Evolutionary conservation across 1,140 invertebrate species (phyloP), one percentile per base, ranked within the genome.

Genomic region (Oryzaephilus surinamensis): DNA sequence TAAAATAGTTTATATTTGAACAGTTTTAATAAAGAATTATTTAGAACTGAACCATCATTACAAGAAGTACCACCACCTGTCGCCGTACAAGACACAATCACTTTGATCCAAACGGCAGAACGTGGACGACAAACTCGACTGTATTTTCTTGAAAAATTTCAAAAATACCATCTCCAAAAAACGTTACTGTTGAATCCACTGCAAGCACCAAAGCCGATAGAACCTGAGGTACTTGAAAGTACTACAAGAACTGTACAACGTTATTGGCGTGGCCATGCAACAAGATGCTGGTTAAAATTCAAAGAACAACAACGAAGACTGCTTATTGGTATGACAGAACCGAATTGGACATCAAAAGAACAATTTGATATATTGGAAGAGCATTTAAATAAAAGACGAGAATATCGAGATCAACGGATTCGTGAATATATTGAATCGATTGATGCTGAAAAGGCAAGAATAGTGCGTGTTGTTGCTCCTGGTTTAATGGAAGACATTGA

Each of bases 401-500:
- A 62, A 37, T 61, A 64, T 31, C 64, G 74, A 42, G 55, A 57
- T n/a, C 45, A 62, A 23, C 69, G 65, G 17, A 66, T 70, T 16
- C 57, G 64, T 26, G 60, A 67, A 17, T 74, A 69, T 45, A 36
- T 71, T 15, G 46, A 73, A 36, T 54, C 67, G n/a, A 70, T 64
- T 33, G 42, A 66, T 8, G 68, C 71, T 34, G 74, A 79, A 57
- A 66, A 69, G 42, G 52, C 59, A 2, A 64, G 69, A 36, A 66
- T 79, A 7, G 46, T 74, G 26, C 64, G 65, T 55, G 55, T 72
- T 2, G 61, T 68, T 33, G 66, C 67, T 32, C 71, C 72, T 1
- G 65, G 69, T 36, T 58, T 81, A 24, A 70, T 77, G 62, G 78
- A 82, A 48, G 78, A 81, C 50, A 79, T 81, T 41, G 69, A 70